Evolutionary conservation across 35 echinoderm and acorn worm genomes (phyloP).

Genomic region (Ophiothrix spiculata): DNA sequence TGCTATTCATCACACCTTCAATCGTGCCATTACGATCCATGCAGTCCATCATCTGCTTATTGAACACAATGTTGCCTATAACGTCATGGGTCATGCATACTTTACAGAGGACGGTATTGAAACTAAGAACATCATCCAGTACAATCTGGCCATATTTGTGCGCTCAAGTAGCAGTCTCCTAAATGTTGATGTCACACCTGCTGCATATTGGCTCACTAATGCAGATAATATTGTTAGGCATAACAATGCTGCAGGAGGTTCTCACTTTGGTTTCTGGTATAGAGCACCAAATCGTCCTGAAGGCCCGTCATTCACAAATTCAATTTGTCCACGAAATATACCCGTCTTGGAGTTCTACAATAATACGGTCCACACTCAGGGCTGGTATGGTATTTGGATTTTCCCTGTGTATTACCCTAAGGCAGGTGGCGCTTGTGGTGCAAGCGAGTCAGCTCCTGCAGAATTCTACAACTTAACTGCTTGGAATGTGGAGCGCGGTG

Average conservation of each 20-base stretch:
- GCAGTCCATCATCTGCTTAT: conserved; percentile 55
- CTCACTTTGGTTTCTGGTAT: conserved; percentile 75
- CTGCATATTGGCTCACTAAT: conserved; percentile 77
- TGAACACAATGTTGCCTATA: conserved; percentile 76
- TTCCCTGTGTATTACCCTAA: conserved; percentile 56
- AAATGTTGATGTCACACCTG: conserved; percentile 76
- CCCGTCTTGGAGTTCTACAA: conserved; percentile 54
- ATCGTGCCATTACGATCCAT: conserved; percentile 71
- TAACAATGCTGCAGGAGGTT: conserved; percentile 70
- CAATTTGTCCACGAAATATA: conserved; percentile 53
- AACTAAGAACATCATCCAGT: conserved; percentile 79
- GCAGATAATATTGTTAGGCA: conserved; percentile 67
- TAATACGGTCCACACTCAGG: conserved; percentile 59
- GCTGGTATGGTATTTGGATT: conserved; percentile 76
- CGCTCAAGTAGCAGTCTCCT: conserved; percentile 61
- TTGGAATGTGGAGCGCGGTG: conserved; percentile 68
- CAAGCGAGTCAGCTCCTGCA: conserved; percentile 22
- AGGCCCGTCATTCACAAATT: conserved; percentile 60
- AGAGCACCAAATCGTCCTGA: conserved; percentile 54
- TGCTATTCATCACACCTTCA: conserved; percentile 69
- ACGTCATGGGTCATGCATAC: conserved; percentile 76
- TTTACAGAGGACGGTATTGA: conserved; percentile 84
- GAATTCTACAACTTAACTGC: conserved; percentile 38
- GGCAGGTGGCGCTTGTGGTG: conserved; percentile 35
- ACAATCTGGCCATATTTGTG: conserved; percentile 74